phyloP scores from a whole-genome alignment of 2,797 vertebrate species.

The Benthosema pterotum region DNA sequence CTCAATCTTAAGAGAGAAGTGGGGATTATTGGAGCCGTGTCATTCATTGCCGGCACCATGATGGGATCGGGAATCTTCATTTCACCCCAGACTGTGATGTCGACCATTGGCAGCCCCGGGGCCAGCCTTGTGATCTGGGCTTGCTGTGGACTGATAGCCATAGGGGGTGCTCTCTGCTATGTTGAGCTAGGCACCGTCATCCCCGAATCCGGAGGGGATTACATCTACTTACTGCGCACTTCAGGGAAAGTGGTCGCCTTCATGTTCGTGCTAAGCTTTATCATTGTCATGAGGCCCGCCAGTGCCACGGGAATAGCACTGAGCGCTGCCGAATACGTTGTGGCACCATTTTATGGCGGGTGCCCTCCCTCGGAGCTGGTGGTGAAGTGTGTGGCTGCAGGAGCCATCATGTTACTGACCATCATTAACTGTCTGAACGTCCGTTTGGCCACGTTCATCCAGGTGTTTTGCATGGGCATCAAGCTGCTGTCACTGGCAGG shows the following conservation, averaged over 20 bases:
- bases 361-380: conserved; percentile 72
- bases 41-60: conserved; percentile 86
- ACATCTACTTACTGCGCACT: conserved; percentile 84
- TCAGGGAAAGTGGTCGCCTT: conserved; percentile 84
- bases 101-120: conserved; percentile 82
- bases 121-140: conserved; percentile 85
- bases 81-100: conserved; percentile 83
- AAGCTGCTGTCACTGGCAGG: conserved; percentile 79
- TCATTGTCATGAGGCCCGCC: conserved; percentile 81
- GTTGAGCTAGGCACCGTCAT: conserved; percentile 87
- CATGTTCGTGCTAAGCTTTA: conserved; percentile 75
- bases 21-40: conserved; percentile 80
- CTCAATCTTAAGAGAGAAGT: conserved; percentile 83
- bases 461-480: conserved; percentile 76
- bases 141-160: conserved; percentile 78
- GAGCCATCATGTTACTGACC: conserved; percentile 75
- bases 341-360: conserved; percentile 79
- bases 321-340: conserved; percentile 78
- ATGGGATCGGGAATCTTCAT: conserved; percentile 89
- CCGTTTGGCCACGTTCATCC: conserved; percentile 73
- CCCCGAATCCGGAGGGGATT: conserved; percentile 86
- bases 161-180: conserved; percentile 82
- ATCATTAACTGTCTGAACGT: conserved; percentile 83
- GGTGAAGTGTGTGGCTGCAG: conserved; percentile 74
- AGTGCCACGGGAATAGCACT: conserved; percentile 80